phyloP scores from a whole-genome alignment of 2,797 vertebrate genomes.

The Clarias pachynema region DNA sequence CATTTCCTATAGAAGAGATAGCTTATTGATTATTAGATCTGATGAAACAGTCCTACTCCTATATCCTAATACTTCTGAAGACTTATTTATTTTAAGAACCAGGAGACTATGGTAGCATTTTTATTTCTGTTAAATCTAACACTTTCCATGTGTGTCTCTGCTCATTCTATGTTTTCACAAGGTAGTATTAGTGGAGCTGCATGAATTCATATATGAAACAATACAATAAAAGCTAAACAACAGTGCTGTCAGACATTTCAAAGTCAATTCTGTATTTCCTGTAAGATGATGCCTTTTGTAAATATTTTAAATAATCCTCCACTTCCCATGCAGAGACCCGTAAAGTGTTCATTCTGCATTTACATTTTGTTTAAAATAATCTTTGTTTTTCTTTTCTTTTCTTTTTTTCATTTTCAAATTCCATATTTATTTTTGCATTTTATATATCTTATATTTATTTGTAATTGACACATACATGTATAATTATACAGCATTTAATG shows the following conservation, averaged over 20 bases:
- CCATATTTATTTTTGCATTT: not conserved
- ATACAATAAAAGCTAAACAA: not conserved
- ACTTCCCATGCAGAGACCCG: not conserved
- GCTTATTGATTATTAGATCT: not conserved
- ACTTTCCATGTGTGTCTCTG: not conserved
- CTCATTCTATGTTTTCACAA: too few relatives aligned
- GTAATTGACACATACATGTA: not conserved
- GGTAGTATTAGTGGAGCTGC: not conserved
- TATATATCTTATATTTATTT: not conserved
- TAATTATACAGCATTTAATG: too few relatives aligned
- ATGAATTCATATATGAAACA: not conserved
- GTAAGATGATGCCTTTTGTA: not conserved
- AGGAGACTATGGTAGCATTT: not conserved
- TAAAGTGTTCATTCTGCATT: not conserved
- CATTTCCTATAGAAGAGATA: not conserved
- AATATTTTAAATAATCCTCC: not conserved
- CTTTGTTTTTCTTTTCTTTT: not conserved
- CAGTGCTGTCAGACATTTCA: not conserved
- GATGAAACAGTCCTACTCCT: not conserved
- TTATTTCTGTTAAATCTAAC: not conserved
- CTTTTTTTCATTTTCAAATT: too few relatives aligned
- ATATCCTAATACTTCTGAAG: not conserved
- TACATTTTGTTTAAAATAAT: not conserved
- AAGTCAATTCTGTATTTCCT: not conserved
- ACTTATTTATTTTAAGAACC: not conserved